Evolutionary conservation across 1,140 invertebrate genomes (phyloP).

Genomic region (Hestina assimilis): DNA sequence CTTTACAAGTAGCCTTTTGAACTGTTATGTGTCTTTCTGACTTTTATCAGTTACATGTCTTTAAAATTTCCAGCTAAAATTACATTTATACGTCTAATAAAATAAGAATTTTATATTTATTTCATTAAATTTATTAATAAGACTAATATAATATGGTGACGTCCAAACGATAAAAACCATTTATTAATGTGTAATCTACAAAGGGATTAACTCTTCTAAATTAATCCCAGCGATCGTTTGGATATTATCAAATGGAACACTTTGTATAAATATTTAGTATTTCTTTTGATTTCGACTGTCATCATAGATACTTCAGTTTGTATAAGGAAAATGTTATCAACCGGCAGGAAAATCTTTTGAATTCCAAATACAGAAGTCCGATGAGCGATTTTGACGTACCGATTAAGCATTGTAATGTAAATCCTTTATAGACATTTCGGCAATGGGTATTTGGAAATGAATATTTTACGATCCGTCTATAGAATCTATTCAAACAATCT

Average conservation of each 20-base stretch:
- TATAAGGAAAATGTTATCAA: no score
- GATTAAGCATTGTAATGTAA: not conserved
- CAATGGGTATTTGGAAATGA: not conserved
- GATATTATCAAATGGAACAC: no score
- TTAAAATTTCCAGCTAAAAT: no score
- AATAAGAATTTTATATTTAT: no score
- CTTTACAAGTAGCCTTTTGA: not conserved
- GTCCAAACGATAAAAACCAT: no score
- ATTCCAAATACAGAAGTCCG: not conserved
- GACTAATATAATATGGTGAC: no score
- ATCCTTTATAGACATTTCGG: not conserved
- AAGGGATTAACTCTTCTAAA: no score
- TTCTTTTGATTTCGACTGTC: not conserved
- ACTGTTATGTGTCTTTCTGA: not conserved
- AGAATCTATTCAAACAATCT: no score
- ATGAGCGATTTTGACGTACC: not conserved
- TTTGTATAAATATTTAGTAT: not conserved
- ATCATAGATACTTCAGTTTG: not conserved
- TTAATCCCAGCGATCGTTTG: no score
- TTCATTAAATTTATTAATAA: no score
- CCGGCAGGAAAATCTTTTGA: not conserved
- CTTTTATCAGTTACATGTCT: not conserved
- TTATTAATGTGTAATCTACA: no score
- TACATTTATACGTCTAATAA: no score
- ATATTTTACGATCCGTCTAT: not conserved